Evolutionary conservation across 1,140 invertebrate genomes (phyloP).

Genomic region (Nebria ingens): DNA sequence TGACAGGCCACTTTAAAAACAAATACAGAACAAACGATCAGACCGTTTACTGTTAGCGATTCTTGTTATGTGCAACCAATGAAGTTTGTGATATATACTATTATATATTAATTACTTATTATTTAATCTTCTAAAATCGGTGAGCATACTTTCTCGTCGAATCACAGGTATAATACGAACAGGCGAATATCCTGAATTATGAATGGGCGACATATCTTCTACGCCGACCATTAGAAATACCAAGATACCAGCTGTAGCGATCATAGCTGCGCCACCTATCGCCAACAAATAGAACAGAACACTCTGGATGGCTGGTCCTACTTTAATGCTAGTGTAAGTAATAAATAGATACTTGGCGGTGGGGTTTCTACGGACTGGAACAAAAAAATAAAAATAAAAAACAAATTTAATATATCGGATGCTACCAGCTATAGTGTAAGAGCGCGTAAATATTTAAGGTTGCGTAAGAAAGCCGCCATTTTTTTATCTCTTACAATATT

Average conservation of each 20-base stretch:
- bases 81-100: too few species aligned
- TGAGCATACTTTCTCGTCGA: background rate
- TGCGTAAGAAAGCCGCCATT: too few species aligned
- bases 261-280: conserved; percentile 31
- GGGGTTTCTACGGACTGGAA: conserved; percentile 28
- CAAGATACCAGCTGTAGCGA: conserved; percentile 30
- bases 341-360: conserved; percentile 23
- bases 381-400: conserved; percentile 7
- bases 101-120: too few species aligned
- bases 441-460: too few species aligned
- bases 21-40: too few species aligned
- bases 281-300: conserved; percentile 30
- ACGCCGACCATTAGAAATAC: conserved; percentile 19
- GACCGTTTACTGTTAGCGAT: too few species aligned
- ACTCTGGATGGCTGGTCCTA: conserved; percentile 30
- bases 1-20: too few species aligned
- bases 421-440: too few species aligned
- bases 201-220: background rate
- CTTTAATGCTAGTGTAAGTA: conserved; percentile 29
- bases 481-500: too few species aligned
- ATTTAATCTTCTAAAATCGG: background rate
- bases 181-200: background rate
- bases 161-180: background rate
- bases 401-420: too few species aligned
- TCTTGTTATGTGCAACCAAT: too few species aligned